These are phyloP conservation scores for Scomberomorus guttatus DNA, from an alignment of 2,797 vertebrate species.

Conservation along the genomic window DNA sequence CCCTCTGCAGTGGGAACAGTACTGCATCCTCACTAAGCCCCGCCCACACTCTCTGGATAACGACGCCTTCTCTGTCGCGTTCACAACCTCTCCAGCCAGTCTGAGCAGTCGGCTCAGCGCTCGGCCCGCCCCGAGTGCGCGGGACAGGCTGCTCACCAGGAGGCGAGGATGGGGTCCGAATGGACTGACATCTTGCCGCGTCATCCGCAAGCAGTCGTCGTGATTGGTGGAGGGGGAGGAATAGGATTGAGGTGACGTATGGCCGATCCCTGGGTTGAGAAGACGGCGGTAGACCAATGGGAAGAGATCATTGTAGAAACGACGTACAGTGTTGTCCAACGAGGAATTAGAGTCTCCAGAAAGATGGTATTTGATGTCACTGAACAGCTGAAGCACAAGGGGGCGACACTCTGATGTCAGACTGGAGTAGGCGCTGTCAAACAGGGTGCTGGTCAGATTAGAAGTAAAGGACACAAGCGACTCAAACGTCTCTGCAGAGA, in stretches of 20 bases:
- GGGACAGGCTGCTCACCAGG: constrained; percentile 83
- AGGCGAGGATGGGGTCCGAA: constrained; percentile 88
- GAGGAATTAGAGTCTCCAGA: constrained; percentile 83
- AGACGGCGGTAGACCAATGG: constrained; percentile 91
- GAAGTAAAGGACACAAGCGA: constrained; percentile 90
- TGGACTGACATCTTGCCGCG: constrained; percentile 88
- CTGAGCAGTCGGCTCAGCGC: constrained; percentile 86
- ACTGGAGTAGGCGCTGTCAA: constrained; percentile 88
- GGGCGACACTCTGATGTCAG: constrained; percentile 88
- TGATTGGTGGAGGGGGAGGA: constrained; percentile 51
- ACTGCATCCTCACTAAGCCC: constrained; percentile 92
- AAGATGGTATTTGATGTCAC: constrained; percentile 87
- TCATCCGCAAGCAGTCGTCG: constrained; percentile 88
- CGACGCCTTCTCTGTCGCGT: constrained; percentile 84
- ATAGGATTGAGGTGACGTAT: constrained; percentile 52
- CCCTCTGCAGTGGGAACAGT: constrained; percentile 93
- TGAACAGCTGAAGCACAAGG: constrained; percentile 87
- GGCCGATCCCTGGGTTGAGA: constrained; percentile 88
- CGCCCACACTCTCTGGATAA: constrained; percentile 88
- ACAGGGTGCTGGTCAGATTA: constrained; percentile 89
- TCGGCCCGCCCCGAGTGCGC: constrained; percentile 84
- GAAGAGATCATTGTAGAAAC: constrained; percentile 91
- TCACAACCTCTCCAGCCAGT: constrained; percentile 88
- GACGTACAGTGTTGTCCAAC: constrained; percentile 83
- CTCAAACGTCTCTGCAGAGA: constrained; percentile 87